Base-by-base conservation (phyloP, 1,140 invertebrate species). In the Aphaenogaster ashmeadi region DNA sequence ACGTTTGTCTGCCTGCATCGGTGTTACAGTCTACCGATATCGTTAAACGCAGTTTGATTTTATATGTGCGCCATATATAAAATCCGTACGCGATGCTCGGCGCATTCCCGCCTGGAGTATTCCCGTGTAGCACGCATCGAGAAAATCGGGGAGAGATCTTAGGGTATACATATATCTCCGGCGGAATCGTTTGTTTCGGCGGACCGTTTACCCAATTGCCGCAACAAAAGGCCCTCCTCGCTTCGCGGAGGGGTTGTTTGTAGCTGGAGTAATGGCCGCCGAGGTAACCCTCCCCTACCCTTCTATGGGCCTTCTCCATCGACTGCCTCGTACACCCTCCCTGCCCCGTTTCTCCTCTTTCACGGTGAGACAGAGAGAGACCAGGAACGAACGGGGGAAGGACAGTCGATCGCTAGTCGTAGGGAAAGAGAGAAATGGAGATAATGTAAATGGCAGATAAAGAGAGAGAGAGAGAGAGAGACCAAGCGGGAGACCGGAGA, bases 221-320 rank as follows among this genome's bases (percentile, higher is more conserved):
- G 93, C 93, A 94, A 94, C 93, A 94, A 94, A 84, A 94, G 92
- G 91, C 89, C 89, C 91, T 93, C 91, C 91, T 89, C 89, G 89
- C 92, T 91, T 92, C 93, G 91, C 93, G 92, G 92, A 94, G 93
- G 93, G 94, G 94, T 93, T 93, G 94, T 94, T 94, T 94, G 94
- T 94, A 94, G 90, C 90, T 89, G 89, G 92, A 94, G 94, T 94
- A 94, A 94, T 94, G 94, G 94, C 94, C 92, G 94, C 94, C 93
- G 89, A 92, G 91, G 90, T 91, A 89, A 89, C 84, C 62, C 87
- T 87, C 67, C 80, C 71, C 80, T 62, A 38, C 62, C 81, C 90
- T 91, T 78, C 88, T 71, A n/a, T 85, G 80, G 85, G 77, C 79
- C 88, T 86, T 86, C 75, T 77, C 84, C 75, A 78, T 81, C 89